phyloP scores from a whole-genome alignment of 2,888 invertebrate species.

The Zaprionus bogoriensis region DNA sequence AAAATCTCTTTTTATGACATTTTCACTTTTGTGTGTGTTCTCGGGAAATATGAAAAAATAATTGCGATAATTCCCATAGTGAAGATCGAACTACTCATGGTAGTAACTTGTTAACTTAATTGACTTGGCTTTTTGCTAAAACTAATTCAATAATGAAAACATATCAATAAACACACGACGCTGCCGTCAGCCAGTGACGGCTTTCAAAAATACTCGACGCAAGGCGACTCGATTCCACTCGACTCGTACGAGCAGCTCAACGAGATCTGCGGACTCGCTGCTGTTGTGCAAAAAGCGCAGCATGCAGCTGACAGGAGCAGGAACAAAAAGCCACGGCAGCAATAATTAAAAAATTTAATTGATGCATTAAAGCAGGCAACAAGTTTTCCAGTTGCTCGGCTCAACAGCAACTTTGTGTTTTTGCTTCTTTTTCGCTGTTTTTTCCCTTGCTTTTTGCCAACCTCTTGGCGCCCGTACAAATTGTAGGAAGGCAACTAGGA shows the following conservation, averaged over 20 bases:
- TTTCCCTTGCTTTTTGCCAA: conserved; percentile 8
- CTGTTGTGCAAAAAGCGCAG: conserved; percentile 58
- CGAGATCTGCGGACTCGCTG: conserved; percentile 36
- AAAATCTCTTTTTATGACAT: conserved; percentile 2
- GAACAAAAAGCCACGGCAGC: conserved; percentile 63
- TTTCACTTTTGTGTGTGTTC: conserved; percentile 8
- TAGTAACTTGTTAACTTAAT: conserved; percentile 62
- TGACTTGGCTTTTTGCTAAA: conserved; percentile 62
- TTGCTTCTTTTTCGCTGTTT: conserved; percentile 14
- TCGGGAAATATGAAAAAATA: conserved; percentile 19
- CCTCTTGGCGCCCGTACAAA: conserved; percentile 39
- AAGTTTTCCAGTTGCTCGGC: conserved; percentile 49
- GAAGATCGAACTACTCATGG: conserved; percentile 2
- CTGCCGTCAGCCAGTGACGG: conserved; percentile 56
- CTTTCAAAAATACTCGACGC: conserved; percentile 62
- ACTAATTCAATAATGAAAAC: conserved; percentile 78
- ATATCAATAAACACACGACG: conserved; percentile 72
- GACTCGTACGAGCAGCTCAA: conserved; percentile 28
- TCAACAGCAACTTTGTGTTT: conserved; percentile 28
- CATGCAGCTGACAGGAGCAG: conserved; percentile 65
- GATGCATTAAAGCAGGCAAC: conserved; percentile 74
- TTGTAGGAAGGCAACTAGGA: too few relatives aligned
- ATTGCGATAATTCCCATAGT: conserved; percentile 48
- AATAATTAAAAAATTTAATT: conserved; percentile 77
- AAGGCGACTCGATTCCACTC: not conserved